Percentiles rank a stretch among this genome's conserved stretches.
phyloP scores from a whole-genome alignment of 2,888 invertebrate species.

The Geophilus truncorum region DNA sequence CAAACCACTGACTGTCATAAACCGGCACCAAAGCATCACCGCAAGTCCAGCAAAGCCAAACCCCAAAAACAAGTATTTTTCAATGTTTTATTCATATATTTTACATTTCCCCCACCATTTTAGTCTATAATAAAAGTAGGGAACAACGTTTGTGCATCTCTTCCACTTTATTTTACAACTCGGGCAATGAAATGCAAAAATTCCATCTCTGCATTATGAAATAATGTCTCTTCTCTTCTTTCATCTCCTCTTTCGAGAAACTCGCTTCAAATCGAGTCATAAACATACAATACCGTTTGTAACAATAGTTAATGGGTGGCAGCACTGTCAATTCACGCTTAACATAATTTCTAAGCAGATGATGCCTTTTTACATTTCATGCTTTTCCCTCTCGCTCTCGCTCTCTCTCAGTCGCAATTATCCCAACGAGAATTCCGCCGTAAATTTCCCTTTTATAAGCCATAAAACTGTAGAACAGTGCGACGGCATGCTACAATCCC shows the following conservation, averaged over 20 bases:
- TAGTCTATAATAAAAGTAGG: background rate
- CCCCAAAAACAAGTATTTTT: too few relatives aligned
- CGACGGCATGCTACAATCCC: background rate
- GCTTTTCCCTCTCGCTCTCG: background rate
- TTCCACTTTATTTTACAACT: background rate
- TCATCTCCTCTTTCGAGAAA: background rate
- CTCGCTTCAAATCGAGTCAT: background rate
- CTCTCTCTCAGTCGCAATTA: background rate
- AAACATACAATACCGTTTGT: background rate
- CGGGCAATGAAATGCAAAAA: background rate
- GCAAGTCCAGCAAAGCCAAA: too few relatives aligned
- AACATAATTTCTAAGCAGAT: background rate
- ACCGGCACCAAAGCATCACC: too few relatives aligned
- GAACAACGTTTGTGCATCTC: background rate
- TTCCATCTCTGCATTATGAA: background rate
- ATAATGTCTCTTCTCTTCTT: background rate
- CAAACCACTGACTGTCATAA: too few relatives aligned
- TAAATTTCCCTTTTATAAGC: background rate
- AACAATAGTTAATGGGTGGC: constrained; percentile 10
- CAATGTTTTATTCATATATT: too few relatives aligned
- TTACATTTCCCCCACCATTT: too few relatives aligned
- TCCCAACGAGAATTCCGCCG: constrained; percentile 4
- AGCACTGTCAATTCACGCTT: background rate
- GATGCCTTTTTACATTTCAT: background rate
- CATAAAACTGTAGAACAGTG: background rate